Conservation (phyloP, 2,888 invertebrate genomes). For the Phania funesta region DNA sequence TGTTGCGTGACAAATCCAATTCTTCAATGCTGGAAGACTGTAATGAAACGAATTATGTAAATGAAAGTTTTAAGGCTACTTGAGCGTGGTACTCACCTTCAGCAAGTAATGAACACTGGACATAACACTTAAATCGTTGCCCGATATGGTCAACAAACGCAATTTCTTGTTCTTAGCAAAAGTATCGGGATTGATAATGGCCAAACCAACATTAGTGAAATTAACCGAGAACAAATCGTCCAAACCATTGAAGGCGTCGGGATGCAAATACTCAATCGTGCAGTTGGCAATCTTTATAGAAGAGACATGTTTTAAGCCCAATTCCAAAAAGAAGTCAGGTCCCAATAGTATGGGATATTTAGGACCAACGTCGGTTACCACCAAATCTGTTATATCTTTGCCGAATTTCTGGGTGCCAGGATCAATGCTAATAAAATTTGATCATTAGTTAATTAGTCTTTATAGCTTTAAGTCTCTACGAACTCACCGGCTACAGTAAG, state of each 20-base stretch:
- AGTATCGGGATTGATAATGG: slow-evolving; percentile 85
- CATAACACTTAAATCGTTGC: slow-evolving; percentile 83
- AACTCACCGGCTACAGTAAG: slow-evolving; percentile 83
- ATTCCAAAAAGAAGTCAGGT: slow-evolving; percentile 83
- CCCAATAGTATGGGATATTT: slow-evolving; percentile 83
- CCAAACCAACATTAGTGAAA: slow-evolving; percentile 85
- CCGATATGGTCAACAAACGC: slow-evolving; percentile 84
- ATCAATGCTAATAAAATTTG: slow-evolving; percentile 81
- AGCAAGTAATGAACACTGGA: slow-evolving; percentile 76
- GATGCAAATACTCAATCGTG: slow-evolving; percentile 84
- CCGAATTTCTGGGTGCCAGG: slow-evolving; percentile 85
- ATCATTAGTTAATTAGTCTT: background rate
- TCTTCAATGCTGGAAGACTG: slow-evolving; percentile 85
- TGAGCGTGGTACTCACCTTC: slow-evolving; percentile 70
- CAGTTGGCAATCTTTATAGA: slow-evolving; percentile 87
- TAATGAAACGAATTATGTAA: background rate
- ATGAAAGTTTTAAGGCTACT: background rate
- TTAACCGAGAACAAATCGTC: slow-evolving; percentile 85
- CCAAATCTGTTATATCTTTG: slow-evolving; percentile 84
- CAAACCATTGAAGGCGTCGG: slow-evolving; percentile 86
- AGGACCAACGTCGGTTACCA: slow-evolving; percentile 84
- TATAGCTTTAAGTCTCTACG: background rate
- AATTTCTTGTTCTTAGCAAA: slow-evolving; percentile 86
- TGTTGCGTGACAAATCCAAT: slow-evolving; percentile 86
- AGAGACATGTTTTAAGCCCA: slow-evolving; percentile 85